Percentiles rank a stretch among this genome's conserved stretches.
phyloP scores from a whole-genome alignment of 1,140 invertebrate species.

The Tigriopus japonicus region DNA sequence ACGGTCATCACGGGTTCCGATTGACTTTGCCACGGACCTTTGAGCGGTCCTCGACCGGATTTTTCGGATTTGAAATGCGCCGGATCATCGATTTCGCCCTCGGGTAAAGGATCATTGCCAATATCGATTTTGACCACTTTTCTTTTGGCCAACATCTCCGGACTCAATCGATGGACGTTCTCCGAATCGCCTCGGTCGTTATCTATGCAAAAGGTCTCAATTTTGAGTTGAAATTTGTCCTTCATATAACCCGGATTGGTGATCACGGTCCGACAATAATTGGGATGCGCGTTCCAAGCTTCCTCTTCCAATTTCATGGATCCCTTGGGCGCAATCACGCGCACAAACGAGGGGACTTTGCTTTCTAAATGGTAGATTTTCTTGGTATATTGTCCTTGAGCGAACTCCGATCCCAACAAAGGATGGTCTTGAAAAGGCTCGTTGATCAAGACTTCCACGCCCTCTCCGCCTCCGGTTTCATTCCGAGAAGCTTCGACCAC shows the following conservation, averaged over 20 bases:
- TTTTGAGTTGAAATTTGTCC: slow-evolving; percentile 84
- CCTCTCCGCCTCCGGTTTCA: slow-evolving; percentile 97
- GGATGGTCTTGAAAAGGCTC: slow-evolving; percentile 76
- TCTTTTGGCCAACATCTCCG: slow-evolving; percentile 67
- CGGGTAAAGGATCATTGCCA: slow-evolving; percentile 58
- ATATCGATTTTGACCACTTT: slow-evolving; percentile 87
- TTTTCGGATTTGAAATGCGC: slow-evolving; percentile 47
- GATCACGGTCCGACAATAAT: slow-evolving; percentile 87
- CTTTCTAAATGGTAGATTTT: slow-evolving; percentile 94
- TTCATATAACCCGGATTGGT: slow-evolving; percentile 74
- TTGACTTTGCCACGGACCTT: slow-evolving; percentile 55
- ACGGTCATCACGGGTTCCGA: slow-evolving; percentile 86
- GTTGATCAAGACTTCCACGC: slow-evolving; percentile 92
- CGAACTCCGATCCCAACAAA: slow-evolving; percentile 71
- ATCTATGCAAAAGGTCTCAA: slow-evolving; percentile 93
- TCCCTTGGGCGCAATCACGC: slow-evolving; percentile 74
- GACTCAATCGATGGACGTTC: slow-evolving; percentile 66
- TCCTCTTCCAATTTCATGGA: slow-evolving; percentile 94
- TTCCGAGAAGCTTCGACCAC: slow-evolving; percentile 98
- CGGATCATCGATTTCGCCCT: slow-evolving; percentile 69
- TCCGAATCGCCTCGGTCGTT: slow-evolving; percentile 63
- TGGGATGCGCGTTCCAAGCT: slow-evolving; percentile 98
- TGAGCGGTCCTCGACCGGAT: slow-evolving; percentile 78
- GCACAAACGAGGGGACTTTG: slow-evolving; percentile 64
- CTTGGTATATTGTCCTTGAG: slow-evolving; percentile 93